Evolutionary conservation across 2,113 vertebrate genomes (phyloP).

Genomic region (Calonectris borealis): DNA sequence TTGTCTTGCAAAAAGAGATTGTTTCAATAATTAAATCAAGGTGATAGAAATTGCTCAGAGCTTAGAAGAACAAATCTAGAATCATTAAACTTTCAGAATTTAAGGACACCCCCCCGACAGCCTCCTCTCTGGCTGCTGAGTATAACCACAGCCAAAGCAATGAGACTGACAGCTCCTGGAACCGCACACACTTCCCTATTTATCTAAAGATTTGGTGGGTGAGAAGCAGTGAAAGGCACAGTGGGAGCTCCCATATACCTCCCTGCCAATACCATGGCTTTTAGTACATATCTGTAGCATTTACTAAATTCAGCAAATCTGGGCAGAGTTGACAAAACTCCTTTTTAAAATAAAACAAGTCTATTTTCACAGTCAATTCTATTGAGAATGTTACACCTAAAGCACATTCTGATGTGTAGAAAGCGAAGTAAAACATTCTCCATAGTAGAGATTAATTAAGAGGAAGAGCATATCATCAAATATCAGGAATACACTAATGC

Average conservation of each 20-base stretch:
- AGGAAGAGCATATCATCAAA: neutral
- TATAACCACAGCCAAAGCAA: neutral
- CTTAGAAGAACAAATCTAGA: neutral
- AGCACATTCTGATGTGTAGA: neutral
- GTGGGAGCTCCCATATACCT: neutral
- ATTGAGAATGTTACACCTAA: neutral
- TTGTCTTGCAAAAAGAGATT: neutral
- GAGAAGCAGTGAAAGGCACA: neutral
- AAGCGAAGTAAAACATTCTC: neutral
- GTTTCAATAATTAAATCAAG: neutral
- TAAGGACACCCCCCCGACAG: neutral
- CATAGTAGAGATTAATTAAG: neutral
- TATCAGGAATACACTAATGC: neutral
- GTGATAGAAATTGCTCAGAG: neutral
- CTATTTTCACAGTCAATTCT: neutral
- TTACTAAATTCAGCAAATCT: neutral
- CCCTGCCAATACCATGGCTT: neutral
- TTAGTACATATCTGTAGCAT: accelerated
- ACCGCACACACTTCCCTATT: neutral
- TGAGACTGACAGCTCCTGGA: neutral
- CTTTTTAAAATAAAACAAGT: neutral
- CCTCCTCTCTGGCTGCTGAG: neutral
- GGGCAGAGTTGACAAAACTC: neutral
- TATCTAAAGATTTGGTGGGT: neutral
- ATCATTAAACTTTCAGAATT: neutral